phyloP scores from a whole-genome alignment of 2,797 vertebrate species.

The Protosalanx chinensis region DNA sequence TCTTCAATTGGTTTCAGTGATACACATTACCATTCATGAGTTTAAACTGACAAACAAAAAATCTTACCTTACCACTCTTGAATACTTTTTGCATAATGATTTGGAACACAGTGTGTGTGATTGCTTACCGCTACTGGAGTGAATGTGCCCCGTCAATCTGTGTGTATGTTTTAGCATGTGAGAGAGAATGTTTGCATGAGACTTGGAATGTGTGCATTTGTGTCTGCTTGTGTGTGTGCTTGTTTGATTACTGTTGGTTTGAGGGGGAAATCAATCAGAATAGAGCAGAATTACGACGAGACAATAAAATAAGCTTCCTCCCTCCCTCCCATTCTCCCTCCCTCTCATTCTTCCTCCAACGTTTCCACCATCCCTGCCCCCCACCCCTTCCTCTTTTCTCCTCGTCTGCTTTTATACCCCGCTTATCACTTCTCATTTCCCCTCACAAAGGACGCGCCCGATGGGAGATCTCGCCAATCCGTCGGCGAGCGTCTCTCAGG shows the following conservation, averaged over 20 bases:
- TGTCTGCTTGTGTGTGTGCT: slow-evolving; percentile 1
- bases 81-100: too few species aligned
- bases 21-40: too few species aligned
- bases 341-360: slow-evolving; percentile 29
- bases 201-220: not conserved
- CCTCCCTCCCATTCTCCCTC: slow-evolving; percentile 27
- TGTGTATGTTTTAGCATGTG: not conserved
- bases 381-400: slow-evolving; percentile 28
- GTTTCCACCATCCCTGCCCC: too few species aligned
- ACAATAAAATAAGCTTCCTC: slow-evolving; percentile 43
- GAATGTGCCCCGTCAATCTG: not conserved
- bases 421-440: slow-evolving; percentile 65
- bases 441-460: slow-evolving; percentile 50
- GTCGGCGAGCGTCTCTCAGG: slow-evolving; percentile 52
- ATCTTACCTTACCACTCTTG: too few species aligned
- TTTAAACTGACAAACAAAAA: too few species aligned
- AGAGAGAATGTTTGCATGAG: not conserved
- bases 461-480: slow-evolving; percentile 52
- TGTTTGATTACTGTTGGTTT: slow-evolving; percentile 46
- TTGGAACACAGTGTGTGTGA: not conserved
- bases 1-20: too few species aligned
- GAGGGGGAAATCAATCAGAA: slow-evolving; percentile 65
- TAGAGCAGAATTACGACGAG: slow-evolving; percentile 5
- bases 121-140: slow-evolving; percentile 19
- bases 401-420: slow-evolving; percentile 51